A percentile compares a stretch with the other conserved stretches of the same genome.
These are phyloP conservation scores for Mallotus villosus DNA, from an alignment of 2,797 vertebrate species.

Conservation along the genomic window DNA sequence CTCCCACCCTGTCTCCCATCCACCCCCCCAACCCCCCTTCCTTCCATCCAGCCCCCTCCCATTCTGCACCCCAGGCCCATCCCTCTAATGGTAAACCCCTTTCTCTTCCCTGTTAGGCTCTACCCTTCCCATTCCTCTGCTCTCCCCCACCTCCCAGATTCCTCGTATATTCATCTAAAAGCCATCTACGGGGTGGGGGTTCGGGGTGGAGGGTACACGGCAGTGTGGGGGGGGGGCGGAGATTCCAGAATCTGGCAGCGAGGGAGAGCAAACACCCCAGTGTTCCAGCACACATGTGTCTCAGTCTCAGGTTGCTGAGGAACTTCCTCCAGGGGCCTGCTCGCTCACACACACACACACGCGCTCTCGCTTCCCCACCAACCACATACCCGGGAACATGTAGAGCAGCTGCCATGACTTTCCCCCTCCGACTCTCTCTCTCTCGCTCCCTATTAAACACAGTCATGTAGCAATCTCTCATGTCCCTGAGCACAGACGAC, in stretches of 20 bases:
- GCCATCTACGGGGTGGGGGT: neutral
- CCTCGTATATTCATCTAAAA: no score
- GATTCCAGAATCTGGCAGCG: slow-evolving; percentile 18
- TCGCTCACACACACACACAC: neutral
- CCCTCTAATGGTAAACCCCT: no score
- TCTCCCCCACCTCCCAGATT: no score
- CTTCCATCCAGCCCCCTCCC: neutral
- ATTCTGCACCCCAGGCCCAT: neutral
- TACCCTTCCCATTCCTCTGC: no score
- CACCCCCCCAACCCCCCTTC: neutral
- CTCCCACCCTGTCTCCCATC: neutral
- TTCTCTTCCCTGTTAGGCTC: no score
- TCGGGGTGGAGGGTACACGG: neutral
- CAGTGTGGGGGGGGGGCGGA: neutral
- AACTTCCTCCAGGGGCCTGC: slow-evolving; percentile 36
- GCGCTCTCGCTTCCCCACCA: neutral
- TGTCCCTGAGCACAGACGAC: neutral
- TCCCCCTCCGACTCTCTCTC: slow-evolving; percentile 4
- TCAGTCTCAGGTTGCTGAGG: slow-evolving; percentile 42
- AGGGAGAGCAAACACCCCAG: slow-evolving; percentile 28
- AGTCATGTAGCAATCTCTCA: neutral
- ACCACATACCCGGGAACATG: neutral
- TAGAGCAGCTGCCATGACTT: slow-evolving; percentile 26
- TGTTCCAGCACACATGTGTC: slow-evolving; percentile 18
- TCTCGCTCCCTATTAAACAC: neutral